These are phyloP conservation scores for Symphodus melops DNA, from an alignment of 2,113 vertebrate genomes.

Conservation along the genomic window DNA sequence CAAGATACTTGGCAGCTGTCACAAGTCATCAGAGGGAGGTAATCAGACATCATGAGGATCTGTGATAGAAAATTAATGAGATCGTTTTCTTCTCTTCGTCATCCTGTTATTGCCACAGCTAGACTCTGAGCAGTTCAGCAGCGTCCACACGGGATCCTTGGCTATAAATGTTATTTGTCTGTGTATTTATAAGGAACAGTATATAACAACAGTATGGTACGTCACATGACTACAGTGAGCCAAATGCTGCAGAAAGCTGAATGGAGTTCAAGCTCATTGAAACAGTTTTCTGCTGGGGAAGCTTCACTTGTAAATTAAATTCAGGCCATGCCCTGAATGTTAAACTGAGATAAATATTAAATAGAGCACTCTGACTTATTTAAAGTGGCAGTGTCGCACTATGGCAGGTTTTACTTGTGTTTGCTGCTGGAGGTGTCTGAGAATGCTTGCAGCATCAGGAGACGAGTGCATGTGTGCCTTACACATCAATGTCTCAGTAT, in stretches of 20 bases:
- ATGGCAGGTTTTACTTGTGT: neutral
- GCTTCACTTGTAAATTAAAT: slow-evolving; percentile 15
- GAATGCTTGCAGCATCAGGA: neutral
- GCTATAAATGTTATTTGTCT: slow-evolving; percentile 39
- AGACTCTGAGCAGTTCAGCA: slow-evolving; percentile 51
- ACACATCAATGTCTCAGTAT: slow-evolving; percentile 68
- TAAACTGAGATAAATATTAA: slow-evolving; percentile 5
- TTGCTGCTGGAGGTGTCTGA: slow-evolving; percentile 39
- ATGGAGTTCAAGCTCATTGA: neutral
- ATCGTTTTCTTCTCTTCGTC: slow-evolving; percentile 33
- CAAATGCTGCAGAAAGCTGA: slow-evolving; percentile 9
- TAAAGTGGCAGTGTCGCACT: slow-evolving; percentile 4
- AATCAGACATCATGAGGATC: slow-evolving; percentile 45
- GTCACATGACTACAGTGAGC: slow-evolving; percentile 1
- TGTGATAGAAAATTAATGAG: slow-evolving; percentile 69
- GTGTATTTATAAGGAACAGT: slow-evolving; percentile 25
- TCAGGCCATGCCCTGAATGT: neutral
- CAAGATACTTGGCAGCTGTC: slow-evolving; percentile 71
- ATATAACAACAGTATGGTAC: slow-evolving; percentile 12
- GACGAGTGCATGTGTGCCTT: slow-evolving; percentile 19
- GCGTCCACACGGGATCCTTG: slow-evolving; percentile 18
- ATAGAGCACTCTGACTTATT: slow-evolving; percentile 41
- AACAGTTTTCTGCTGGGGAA: neutral
- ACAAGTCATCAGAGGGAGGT: slow-evolving; percentile 48
- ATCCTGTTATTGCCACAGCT: slow-evolving; percentile 56